Conservation (phyloP, 2,888 invertebrate genomes). For the Napeogenes inachia region DNA sequence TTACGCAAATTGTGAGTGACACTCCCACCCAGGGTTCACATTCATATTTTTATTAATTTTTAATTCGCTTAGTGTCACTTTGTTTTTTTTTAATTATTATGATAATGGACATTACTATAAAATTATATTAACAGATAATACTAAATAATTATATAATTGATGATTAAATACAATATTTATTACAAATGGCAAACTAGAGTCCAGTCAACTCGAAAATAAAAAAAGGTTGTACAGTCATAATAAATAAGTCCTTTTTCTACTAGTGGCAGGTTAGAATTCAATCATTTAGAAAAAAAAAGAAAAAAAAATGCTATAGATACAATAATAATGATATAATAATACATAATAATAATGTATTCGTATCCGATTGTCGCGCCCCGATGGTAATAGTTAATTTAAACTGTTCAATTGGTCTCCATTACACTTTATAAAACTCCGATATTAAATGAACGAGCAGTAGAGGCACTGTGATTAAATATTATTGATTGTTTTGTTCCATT, state of each 20-base stretch:
- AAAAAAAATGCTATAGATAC: not conserved
- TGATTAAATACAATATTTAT: no score
- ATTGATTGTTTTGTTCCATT: slow-evolving; percentile 56
- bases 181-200: no score
- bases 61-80: slow-evolving; percentile 24
- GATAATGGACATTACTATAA: not conserved
- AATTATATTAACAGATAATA: not conserved
- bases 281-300: not conserved
- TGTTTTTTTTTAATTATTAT: slow-evolving; percentile 12
- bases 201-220: no score
- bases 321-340: slow-evolving; percentile 8
- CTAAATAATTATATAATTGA: no score
- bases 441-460: slow-evolving; percentile 53
- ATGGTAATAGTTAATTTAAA: slow-evolving; percentile 73
- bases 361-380: slow-evolving; percentile 54
- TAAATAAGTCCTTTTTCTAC: no score
- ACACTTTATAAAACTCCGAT: slow-evolving; percentile 67
- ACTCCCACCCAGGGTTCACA: slow-evolving; percentile 40
- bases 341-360: not conserved
- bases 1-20: slow-evolving; percentile 63
- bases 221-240: no score
- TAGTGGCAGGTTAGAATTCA: no score
- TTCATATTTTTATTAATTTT: slow-evolving; percentile 27
- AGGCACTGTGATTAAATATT: slow-evolving; percentile 61
- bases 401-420: slow-evolving; percentile 73